A percentile compares a stretch with the other conserved stretches of the same genome.
phyloP scores from a whole-genome alignment of 2,888 invertebrate species.

The Ennomos fuscantarius region DNA sequence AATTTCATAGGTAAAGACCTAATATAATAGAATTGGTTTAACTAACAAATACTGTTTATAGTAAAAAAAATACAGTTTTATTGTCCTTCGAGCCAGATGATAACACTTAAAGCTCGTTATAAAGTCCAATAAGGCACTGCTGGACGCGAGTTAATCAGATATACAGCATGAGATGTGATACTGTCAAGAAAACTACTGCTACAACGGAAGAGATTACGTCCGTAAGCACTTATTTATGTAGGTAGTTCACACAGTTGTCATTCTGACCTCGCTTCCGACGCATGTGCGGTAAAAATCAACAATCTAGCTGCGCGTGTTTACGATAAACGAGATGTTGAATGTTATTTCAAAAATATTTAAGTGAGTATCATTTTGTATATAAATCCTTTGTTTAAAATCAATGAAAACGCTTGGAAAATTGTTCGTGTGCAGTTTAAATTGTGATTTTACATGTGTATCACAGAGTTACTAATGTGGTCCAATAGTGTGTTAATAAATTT shows the following conservation, averaged over 20 bases:
- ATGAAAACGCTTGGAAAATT: background rate
- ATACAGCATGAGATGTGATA: background rate
- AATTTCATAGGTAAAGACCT: no score
- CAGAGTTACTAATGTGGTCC: background rate
- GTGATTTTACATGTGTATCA: background rate
- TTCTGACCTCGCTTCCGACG: background rate
- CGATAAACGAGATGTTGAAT: constrained; percentile 26
- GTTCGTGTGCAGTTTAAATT: constrained; percentile 1
- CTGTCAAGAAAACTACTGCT: background rate
- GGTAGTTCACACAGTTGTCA: constrained; percentile 13
- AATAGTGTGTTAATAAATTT: background rate
- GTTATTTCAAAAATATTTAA: constrained; percentile 32
- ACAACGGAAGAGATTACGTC: background rate
- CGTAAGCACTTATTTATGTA: background rate
- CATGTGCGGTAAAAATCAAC: constrained; percentile 9
- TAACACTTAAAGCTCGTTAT: no score
- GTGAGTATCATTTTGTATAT: constrained; percentile 29
- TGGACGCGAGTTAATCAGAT: background rate
- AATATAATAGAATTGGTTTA: no score
- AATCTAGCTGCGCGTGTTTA: background rate
- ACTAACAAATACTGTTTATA: no score
- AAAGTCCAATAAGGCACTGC: no score
- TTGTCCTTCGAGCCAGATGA: no score
- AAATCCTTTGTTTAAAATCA: background rate
- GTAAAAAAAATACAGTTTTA: no score